Evolutionary conservation across 2,888 invertebrate species (phyloP), one percentile per base, ranked within the genome.

Genomic region (Dysmachus trigonus): DNA sequence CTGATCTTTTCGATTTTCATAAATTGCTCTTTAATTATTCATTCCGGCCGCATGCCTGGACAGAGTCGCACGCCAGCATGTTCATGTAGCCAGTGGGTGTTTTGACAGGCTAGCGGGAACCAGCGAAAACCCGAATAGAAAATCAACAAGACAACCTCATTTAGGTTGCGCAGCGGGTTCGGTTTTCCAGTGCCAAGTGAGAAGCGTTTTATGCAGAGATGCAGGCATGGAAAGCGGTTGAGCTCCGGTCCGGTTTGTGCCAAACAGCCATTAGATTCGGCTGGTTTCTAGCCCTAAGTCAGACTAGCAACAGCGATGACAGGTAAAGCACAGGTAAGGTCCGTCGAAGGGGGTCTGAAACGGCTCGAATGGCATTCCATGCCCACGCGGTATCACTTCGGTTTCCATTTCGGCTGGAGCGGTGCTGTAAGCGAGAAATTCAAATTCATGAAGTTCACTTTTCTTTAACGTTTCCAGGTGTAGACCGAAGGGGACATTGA

Each of bases 31-130:
- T 73, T 51, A 79, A 79, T 47, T 79, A 79, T 79, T 79, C 51
- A 79, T 79, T 79, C 79, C 79, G 79, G 51, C 41, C 47, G 79
- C 79, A 79, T 76, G 38, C 35, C 38, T 35, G 18, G 38, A 38
- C 22, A 76, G 18, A 76, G 76, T 76, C 76, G 38, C 79, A 73
- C 31, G 27, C 73, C 73, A 33, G 3, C 47, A 33, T 31, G 10
- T n/a, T n/a, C n/a, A n/a, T n/a, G n/a, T 4, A 33, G 73, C 73
- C 33, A 33, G 73, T 73, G 73, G 73, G 73, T 73, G 73, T 73
- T 73, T 73, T 73, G 73, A 73, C 73, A 73, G 73, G 73, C 73
- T 73, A 35, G 33, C 33, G 73, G 35, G 27, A 27, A 27, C 47
- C 47, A 47, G 27, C 62, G 27, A 53, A 53, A 27, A 62, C 62